Evolutionary conservation across 2,113 vertebrate genomes (phyloP).

Genomic region (Hippolais icterina): DNA sequence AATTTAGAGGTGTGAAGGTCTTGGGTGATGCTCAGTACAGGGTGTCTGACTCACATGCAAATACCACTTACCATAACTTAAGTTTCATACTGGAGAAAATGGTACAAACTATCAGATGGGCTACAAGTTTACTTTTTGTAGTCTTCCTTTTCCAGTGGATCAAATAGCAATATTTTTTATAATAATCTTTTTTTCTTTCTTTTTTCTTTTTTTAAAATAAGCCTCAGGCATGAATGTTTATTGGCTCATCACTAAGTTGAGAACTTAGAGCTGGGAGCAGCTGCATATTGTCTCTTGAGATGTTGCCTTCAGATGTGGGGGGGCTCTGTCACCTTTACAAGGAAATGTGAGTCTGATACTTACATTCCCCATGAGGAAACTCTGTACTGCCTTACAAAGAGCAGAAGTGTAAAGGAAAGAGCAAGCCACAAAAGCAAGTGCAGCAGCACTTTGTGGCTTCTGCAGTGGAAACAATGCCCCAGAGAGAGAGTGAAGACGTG

Average conservation of each 20-base stretch:
- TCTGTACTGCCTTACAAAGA: neutral
- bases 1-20: neutral
- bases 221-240: neutral
- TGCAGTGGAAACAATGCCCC: neutral
- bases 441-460: neutral
- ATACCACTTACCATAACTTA: neutral
- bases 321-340: neutral
- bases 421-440: neutral
- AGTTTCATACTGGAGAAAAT: neutral
- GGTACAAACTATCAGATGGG: neutral
- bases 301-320: neutral
- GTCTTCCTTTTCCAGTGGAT: neutral
- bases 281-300: neutral
- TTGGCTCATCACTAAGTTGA: neutral
- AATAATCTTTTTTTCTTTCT: no score
- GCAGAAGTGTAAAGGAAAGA: neutral
- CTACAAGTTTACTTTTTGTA: neutral
- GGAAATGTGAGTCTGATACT: neutral
- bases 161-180: neutral
- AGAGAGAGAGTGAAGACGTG: neutral
- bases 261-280: neutral
- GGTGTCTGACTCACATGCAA: neutral
- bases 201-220: neutral
- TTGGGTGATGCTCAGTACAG: neutral
- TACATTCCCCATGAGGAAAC: neutral